phyloP scores from a whole-genome alignment of 2,888 invertebrate species.

The Trichogramma dendrolimi region DNA sequence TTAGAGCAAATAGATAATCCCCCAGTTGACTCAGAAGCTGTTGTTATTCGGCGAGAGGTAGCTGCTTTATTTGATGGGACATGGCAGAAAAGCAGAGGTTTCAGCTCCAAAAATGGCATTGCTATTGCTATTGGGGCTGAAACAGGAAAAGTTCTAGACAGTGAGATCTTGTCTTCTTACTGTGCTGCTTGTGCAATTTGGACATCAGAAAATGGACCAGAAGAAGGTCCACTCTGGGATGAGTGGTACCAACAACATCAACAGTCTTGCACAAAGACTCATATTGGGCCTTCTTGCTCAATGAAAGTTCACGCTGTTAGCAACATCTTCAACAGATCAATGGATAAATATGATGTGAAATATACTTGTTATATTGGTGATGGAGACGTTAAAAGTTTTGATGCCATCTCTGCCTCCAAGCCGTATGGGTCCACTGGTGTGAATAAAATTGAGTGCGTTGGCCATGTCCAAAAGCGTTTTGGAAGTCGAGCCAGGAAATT shows the following conservation, averaged over 20 bases:
- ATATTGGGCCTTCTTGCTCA: neutral
- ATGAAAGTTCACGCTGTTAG: neutral
- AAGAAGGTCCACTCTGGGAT: neutral
- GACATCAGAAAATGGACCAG: neutral
- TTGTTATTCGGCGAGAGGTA: too few species aligned
- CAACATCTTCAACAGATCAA: neutral
- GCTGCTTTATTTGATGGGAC: neutral
- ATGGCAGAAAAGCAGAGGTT: neutral
- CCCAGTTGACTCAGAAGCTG: too few species aligned
- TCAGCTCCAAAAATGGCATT: neutral
- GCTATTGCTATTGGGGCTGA: neutral
- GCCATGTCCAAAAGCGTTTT: neutral
- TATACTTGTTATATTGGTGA: neutral
- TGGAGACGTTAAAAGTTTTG: neutral
- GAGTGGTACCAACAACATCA: neutral
- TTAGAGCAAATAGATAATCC: too few species aligned
- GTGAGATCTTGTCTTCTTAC: neutral
- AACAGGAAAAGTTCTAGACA: neutral
- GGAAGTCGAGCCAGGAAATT: neutral
- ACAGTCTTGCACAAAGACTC: neutral
- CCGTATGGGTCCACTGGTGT: neutral
- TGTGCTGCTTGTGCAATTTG: neutral
- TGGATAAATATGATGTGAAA: neutral
- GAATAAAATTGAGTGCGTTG: neutral
- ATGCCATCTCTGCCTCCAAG: neutral